phyloP scores from a whole-genome alignment of 2,113 vertebrate genomes.

The Psettodes erumei region DNA sequence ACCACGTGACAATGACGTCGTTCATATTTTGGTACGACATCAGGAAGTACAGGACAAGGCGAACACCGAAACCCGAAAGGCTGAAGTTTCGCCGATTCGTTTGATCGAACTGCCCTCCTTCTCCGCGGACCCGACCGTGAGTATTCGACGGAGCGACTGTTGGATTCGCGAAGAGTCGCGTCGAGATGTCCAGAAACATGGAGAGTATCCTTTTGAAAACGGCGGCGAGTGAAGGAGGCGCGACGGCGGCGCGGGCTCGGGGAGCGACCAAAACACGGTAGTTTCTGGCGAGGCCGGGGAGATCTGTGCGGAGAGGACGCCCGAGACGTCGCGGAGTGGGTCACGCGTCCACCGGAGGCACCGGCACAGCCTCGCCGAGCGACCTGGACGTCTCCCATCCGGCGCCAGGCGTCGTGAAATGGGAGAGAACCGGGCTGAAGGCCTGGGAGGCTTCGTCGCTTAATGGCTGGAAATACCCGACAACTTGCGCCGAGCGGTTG shows the following conservation, averaged over 20 bases:
- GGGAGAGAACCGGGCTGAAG: conserved; percentile 2
- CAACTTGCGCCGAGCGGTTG: not conserved
- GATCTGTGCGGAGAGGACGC: not conserved
- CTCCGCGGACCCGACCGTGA: fast-evolving
- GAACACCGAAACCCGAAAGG: conserved; percentile 49
- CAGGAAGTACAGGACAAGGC: conserved; percentile 77
- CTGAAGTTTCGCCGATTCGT: conserved; percentile 40
- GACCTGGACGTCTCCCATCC: fast-evolving
- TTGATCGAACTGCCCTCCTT: too few species aligned
- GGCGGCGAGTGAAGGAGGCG: not conserved
- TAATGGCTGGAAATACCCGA: conserved; percentile 29
- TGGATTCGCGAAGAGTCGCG: not conserved
- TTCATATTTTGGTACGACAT: conserved; percentile 71
- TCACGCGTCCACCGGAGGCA: not conserved
- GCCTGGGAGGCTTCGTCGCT: conserved; percentile 27
- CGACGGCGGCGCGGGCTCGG: conserved; percentile 5
- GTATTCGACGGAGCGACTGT: not conserved
- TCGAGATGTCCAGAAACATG: conserved; percentile 77
- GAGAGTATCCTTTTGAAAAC: conserved; percentile 85
- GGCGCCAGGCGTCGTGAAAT: not conserved
- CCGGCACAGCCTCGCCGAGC: fast-evolving
- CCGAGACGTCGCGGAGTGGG: fast-evolving
- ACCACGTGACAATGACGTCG: conserved; percentile 77
- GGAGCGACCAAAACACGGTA: conserved; percentile 3
- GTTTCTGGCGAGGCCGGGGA: not conserved